Base-by-base conservation (phyloP, 2,888 invertebrate species). In the Acleris literana region DNA sequence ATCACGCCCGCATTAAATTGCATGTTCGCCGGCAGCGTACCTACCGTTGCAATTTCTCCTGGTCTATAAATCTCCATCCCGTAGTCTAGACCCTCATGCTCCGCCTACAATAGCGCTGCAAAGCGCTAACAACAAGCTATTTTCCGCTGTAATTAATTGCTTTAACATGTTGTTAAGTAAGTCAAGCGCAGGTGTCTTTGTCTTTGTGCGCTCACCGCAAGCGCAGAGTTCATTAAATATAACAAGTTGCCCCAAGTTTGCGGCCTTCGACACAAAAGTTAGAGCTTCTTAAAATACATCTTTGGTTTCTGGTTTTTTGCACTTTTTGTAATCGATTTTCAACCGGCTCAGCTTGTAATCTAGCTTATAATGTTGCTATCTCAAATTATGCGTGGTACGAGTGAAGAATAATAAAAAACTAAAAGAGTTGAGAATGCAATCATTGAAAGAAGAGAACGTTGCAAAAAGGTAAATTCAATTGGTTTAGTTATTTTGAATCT, bases 111-210 rank as follows among this genome's bases (percentile, higher is more conserved):
- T 62, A 20, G 52, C 52, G 44, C 57, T 53, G 53, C 62, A 53
- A 57, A 57, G 66, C 66, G 66, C 62, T 62, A 62, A 66, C 66
- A 62, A 57, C 61, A 52, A 66, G 66, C 62, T 66, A 62, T 66
- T 66, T 43, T 61, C 46, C 52, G 57, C 46, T 46, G 56, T 62
- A 66, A 66, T 66, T 66, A 62, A 66, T 66, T 62, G 61, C 66
- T 62, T 62, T 57, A 52, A 66, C 61, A 66, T 66, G 62, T 62
- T 53, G 53, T 61, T 62, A 62, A 66, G 66, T 62, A 62, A 66
- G 66, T 62, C 66, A 66, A 66, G 62, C 57, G 62, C 66, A 66
- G 66, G 62, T 66, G 65, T 66, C 65, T 61, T 65, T 66, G 65
- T 66, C 65, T 61, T 65, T 65, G 61, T 66, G 57, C 57, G 48